Evolutionary conservation across 2,888 invertebrate species (phyloP).

Genomic region (Acleris holmiana): DNA sequence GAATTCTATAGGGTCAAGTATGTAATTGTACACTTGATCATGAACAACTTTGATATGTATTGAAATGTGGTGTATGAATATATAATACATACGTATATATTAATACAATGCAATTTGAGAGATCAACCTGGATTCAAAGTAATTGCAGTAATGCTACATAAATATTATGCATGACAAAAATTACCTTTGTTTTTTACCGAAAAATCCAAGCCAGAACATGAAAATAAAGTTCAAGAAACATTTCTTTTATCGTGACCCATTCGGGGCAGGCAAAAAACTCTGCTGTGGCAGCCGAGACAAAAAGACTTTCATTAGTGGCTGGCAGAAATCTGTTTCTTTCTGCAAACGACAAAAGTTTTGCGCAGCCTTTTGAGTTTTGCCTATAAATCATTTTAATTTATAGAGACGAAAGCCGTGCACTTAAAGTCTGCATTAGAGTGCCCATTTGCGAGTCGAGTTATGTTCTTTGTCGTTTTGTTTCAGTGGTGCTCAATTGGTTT

Average conservation of each 20-base stretch:
- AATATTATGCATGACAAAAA: conserved; percentile 5
- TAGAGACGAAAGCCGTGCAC: conserved; percentile 72
- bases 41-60: too few species aligned
- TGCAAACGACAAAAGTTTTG: conserved; percentile 72
- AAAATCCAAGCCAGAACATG: conserved; percentile 38
- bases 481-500: background rate
- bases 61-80: too few species aligned
- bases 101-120: too few species aligned
- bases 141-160: too few species aligned
- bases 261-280: conserved; percentile 49
- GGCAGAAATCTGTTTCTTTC: conserved; percentile 69
- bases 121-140: too few species aligned
- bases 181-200: background rate
- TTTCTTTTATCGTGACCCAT: conserved; percentile 54
- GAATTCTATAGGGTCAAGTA: too few species aligned
- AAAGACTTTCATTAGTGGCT: conserved; percentile 67
- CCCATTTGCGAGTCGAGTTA: conserved; percentile 37
- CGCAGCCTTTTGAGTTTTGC: conserved; percentile 62
- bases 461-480: conserved; percentile 46
- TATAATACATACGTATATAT: too few species aligned
- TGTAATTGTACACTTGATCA: too few species aligned
- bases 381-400: conserved; percentile 81
- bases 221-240: conserved; percentile 51
- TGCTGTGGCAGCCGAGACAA: conserved; percentile 52
- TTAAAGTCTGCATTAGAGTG: conserved; percentile 51